Conservation (phyloP, 2,797 vertebrate species). For the Eospalax fontanierii region DNA sequence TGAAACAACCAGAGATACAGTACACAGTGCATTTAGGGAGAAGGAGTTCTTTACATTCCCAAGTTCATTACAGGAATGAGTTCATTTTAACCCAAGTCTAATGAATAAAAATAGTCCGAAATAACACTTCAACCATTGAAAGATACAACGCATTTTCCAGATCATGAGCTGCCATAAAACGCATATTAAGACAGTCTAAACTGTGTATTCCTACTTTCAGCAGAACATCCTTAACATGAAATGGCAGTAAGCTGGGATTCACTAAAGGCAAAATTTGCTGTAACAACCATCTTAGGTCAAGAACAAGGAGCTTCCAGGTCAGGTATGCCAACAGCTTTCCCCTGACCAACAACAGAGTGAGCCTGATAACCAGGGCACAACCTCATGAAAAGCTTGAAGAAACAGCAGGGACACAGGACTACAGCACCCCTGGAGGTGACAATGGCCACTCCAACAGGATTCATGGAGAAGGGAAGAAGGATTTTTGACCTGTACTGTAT, state of each 20-base stretch:
- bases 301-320: neutral
- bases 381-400: neutral
- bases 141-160: conserved; percentile 83
- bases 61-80: conserved; percentile 37
- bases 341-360: neutral
- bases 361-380: no score
- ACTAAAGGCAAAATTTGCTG: neutral
- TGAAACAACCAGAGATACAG: conserved; percentile 13
- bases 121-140: conserved; percentile 83
- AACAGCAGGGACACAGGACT: conserved; percentile 53
- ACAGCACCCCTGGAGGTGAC: conserved; percentile 70
- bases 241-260: conserved; percentile 44
- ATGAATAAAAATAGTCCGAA: conserved; percentile 82
- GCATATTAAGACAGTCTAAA: conserved; percentile 30
- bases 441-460: conserved; percentile 57
- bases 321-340: neutral
- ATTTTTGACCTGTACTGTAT: conserved; percentile 62
- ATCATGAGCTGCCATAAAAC: conserved; percentile 75
- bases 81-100: conserved; percentile 7
- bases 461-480: conserved; percentile 59
- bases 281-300: neutral
- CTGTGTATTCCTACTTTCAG: neutral
- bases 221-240: conserved; percentile 57
- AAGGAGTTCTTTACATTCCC: conserved; percentile 7
- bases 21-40: neutral